Evolutionary conservation across 2,797 vertebrate genomes (phyloP).

Genomic region (Ambastaia sidthimunki): DNA sequence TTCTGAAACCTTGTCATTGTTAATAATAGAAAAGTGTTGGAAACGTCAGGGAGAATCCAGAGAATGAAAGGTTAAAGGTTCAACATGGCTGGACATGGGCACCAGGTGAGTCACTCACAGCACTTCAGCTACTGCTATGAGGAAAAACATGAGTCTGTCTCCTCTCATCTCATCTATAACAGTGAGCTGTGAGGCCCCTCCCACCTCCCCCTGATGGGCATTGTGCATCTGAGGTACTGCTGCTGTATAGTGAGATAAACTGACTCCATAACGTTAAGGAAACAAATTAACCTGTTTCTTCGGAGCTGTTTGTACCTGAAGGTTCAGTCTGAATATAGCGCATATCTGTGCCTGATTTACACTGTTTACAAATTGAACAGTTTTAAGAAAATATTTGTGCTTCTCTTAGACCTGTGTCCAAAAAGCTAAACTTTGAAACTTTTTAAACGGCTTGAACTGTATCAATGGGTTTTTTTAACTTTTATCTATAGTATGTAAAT

Average conservation of each 20-base stretch:
- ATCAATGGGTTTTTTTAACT: constrained; percentile 6
- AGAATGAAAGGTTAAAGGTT: constrained; percentile 27
- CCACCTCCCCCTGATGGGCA: not conserved
- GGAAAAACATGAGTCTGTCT: constrained; percentile 14
- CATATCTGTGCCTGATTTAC: constrained; percentile 12
- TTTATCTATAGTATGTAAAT: constrained; percentile 17
- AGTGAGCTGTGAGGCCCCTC: constrained; percentile 5
- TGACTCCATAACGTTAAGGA: not conserved
- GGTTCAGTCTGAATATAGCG: not conserved
- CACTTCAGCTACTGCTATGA: constrained; percentile 17
- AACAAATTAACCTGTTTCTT: not conserved
- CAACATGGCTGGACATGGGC: constrained; percentile 21
- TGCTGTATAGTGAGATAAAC: constrained; percentile 2
- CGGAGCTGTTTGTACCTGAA: not conserved
- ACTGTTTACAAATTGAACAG: constrained; percentile 38
- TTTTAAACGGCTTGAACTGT: not conserved
- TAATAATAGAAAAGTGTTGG: constrained; percentile 35
- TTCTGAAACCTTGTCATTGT: constrained; percentile 3
- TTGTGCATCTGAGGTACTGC: not conserved
- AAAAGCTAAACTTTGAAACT: not conserved
- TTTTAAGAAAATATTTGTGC: constrained; percentile 49
- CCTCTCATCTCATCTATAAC: constrained; percentile 34
- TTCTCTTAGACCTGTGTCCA: constrained; percentile 42
- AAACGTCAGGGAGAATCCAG: constrained; percentile 17
- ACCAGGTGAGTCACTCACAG: constrained; percentile 11